These are phyloP conservation scores for Zaprionus ghesquierei DNA, from an alignment of 1,140 invertebrate species.

Conservation along the genomic window DNA sequence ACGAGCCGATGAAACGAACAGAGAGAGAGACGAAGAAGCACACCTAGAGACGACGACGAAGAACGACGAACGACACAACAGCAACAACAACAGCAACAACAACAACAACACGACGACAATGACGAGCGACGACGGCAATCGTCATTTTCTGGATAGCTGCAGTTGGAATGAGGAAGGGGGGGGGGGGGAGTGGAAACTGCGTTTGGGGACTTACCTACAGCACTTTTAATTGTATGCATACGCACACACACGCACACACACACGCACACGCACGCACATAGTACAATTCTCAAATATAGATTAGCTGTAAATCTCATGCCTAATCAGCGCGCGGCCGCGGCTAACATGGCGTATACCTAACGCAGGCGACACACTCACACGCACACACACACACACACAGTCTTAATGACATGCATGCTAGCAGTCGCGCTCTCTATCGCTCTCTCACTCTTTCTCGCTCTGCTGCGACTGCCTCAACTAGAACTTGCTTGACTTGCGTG, in stretches of 20 bases:
- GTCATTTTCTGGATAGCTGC: conserved; percentile 13
- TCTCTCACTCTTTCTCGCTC: neutral
- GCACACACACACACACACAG: neutral
- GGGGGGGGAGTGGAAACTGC: no score
- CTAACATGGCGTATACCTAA: conserved; percentile 22
- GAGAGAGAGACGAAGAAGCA: neutral
- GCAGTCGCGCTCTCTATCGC: neutral
- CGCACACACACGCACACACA: conserved; percentile 1
- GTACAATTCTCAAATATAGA: conserved; percentile 65
- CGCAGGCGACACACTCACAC: conserved; percentile 8
- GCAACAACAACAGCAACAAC: neutral
- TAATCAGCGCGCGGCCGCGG: conserved; percentile 49
- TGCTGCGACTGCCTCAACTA: conserved; percentile 72
- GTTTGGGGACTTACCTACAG: conserved; percentile 34
- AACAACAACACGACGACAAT: conserved; percentile 6
- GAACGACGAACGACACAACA: neutral
- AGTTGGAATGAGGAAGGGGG: neutral
- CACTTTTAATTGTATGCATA: conserved; percentile 34
- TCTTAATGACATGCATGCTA: conserved; percentile 31
- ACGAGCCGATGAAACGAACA: conserved; percentile 1
- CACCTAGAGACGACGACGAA: conserved; percentile 3
- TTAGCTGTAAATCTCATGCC: conserved; percentile 68
- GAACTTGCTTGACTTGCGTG: conserved; percentile 76
- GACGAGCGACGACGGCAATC: conserved; percentile 12
- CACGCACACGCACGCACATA: conserved; percentile 1